These are phyloP conservation scores for Pollenia labialis DNA, from an alignment of 2,888 invertebrate genomes.

Conservation along the genomic window DNA sequence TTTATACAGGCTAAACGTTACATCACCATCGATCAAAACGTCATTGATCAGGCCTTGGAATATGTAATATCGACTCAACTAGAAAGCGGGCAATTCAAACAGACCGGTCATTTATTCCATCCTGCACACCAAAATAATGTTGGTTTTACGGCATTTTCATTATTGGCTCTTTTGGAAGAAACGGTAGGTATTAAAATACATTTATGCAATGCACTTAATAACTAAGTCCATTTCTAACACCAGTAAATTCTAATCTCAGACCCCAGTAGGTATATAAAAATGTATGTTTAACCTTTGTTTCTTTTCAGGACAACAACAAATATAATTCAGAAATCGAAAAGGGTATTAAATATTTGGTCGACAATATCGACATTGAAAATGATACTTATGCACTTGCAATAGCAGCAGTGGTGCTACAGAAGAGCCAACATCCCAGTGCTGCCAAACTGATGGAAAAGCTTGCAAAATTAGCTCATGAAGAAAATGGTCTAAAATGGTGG, in stretches of 20 bases:
- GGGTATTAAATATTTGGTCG: conserved; percentile 90
- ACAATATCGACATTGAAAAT: conserved; percentile 87
- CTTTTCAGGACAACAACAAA: conserved; percentile 77
- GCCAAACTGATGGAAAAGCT: conserved; percentile 87
- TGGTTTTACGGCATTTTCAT: conserved; percentile 91
- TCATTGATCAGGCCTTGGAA: conserved; percentile 88
- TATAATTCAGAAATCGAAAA: conserved; percentile 90
- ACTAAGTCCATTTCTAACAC: not conserved
- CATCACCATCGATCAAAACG: conserved; percentile 89
- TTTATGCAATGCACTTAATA: not conserved
- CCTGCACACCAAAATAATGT: conserved; percentile 87
- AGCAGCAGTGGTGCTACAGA: conserved; percentile 90
- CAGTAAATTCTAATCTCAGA: not conserved
- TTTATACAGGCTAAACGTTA: conserved; percentile 90
- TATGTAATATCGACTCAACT: conserved; percentile 90
- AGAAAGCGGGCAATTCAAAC: conserved; percentile 91
- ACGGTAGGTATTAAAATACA: conserved; percentile 81
- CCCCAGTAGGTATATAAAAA: not conserved
- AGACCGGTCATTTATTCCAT: conserved; percentile 89
- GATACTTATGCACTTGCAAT: conserved; percentile 92
- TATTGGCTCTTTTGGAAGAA: conserved; percentile 90
- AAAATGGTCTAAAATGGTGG: conserved; percentile 89
- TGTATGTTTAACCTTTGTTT: not conserved
- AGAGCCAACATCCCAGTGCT: conserved; percentile 89
- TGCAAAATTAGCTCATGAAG: conserved; percentile 80